Evolutionary conservation across 2,797 vertebrate genomes (phyloP).

Genomic region (Sebastes hopkinsi): DNA sequence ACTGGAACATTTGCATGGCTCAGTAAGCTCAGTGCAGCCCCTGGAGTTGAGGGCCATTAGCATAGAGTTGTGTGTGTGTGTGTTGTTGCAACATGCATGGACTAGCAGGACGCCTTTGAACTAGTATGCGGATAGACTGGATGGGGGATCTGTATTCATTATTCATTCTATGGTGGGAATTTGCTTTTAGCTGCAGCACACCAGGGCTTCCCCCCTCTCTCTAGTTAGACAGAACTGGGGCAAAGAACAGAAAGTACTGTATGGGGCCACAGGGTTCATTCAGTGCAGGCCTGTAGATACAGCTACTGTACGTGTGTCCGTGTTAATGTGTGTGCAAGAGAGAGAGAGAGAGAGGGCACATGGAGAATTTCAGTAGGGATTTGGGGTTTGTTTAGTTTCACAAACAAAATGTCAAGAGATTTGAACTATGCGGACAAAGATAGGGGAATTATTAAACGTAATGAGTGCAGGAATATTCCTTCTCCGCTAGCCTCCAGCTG

Average conservation of each 20-base stretch:
- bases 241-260: constrained; percentile 37
- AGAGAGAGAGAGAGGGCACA: not conserved
- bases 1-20: constrained; percentile 52
- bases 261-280: constrained; percentile 8
- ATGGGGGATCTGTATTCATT: constrained; percentile 74
- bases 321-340: not conserved
- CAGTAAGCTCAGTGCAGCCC: constrained; percentile 45
- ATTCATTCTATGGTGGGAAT: constrained; percentile 68
- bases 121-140: constrained; percentile 51
- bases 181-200: constrained; percentile 72
- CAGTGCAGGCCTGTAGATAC: not conserved
- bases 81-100: constrained; percentile 66
- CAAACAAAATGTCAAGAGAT: constrained; percentile 23
- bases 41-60: constrained; percentile 56
- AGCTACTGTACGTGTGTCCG: not conserved
- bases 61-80: constrained; percentile 54
- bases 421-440: constrained; percentile 13
- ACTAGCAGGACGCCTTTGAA: constrained; percentile 70
- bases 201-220: constrained; percentile 63
- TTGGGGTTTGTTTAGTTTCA: constrained; percentile 1
- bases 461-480: constrained; percentile 15
- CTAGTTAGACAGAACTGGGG: constrained; percentile 60
- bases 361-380: not conserved
- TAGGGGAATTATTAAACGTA: constrained; percentile 20
- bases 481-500: constrained; percentile 13